Evolutionary conservation across 1,140 invertebrate genomes (phyloP).

Genomic region (Drosophila rufa): DNA sequence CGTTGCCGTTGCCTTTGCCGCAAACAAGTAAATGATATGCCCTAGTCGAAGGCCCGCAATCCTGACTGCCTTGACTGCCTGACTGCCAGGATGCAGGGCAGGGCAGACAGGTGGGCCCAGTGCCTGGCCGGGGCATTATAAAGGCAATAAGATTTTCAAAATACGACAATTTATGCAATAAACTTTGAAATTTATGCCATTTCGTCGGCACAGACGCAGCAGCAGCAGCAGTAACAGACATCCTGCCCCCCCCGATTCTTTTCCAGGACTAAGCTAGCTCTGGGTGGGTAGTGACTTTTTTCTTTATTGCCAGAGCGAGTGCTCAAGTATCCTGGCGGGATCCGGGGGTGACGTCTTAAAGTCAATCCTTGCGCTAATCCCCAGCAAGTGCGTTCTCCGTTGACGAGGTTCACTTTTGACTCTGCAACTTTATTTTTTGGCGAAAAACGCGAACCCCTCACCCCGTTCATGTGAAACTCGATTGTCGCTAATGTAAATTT

Average conservation of each 20-base stretch:
- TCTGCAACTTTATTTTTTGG: conserved; percentile 28
- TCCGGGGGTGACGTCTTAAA: conserved; percentile 61
- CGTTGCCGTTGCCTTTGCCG: conserved; percentile 41
- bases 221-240: conserved; percentile 17
- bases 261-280: conserved; percentile 32
- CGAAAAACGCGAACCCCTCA: conserved; percentile 20
- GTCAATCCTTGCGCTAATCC: conserved; percentile 80
- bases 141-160: conserved; percentile 84
- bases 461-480: conserved; percentile 34
- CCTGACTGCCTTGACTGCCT: conserved; percentile 3
- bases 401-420: conserved; percentile 62
- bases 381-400: conserved; percentile 61
- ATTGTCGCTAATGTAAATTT: conserved; percentile 70
- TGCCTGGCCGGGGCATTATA: conserved; percentile 68
- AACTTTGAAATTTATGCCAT: conserved; percentile 82
- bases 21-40: conserved; percentile 78
- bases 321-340: conserved; percentile 44
- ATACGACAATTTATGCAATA: conserved; percentile 84
- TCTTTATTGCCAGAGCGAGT: conserved; percentile 62
- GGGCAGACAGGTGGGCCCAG: conserved; percentile 54
- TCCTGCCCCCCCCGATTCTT: conserved; percentile 31
- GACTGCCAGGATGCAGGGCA: conserved; percentile 8
- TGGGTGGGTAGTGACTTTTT: conserved; percentile 30
- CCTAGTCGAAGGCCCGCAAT: conserved; percentile 15
- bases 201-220: conserved; percentile 53